Evolutionary conservation across 2,797 vertebrate genomes (phyloP).

Genomic region (Telmatherina bonti): DNA sequence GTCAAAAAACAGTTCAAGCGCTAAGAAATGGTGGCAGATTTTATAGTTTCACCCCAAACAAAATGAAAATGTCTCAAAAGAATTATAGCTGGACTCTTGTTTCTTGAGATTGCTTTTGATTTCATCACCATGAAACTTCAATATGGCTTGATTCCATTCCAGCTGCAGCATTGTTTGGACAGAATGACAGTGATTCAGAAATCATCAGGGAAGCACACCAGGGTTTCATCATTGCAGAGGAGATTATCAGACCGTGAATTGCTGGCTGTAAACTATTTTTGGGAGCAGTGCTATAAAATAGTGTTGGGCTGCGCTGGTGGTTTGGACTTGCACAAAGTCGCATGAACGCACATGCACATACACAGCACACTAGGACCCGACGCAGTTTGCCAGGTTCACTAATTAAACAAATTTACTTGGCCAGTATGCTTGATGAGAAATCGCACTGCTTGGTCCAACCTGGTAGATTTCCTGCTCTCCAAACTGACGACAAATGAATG

Average conservation of each 20-base stretch:
- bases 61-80: constrained; percentile 50
- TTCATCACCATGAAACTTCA: constrained; percentile 73
- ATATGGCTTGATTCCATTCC: constrained; percentile 61
- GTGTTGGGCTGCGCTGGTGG: constrained; percentile 57
- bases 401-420: constrained; percentile 82
- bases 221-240: constrained; percentile 70
- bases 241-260: constrained; percentile 60
- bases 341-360: constrained; percentile 30
- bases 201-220: constrained; percentile 69
- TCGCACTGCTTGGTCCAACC: constrained; percentile 65
- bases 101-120: constrained; percentile 69
- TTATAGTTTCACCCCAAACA: constrained; percentile 36
- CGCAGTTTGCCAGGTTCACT: constrained; percentile 77
- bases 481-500: constrained; percentile 32
- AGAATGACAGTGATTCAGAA: constrained; percentile 70
- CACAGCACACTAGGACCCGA: constrained; percentile 62
- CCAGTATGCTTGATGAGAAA: constrained; percentile 65
- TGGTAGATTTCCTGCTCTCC: constrained; percentile 60
- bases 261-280: constrained; percentile 68
- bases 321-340: constrained; percentile 53
- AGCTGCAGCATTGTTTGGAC: constrained; percentile 68
- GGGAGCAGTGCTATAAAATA: constrained; percentile 54
- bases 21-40: constrained; percentile 1
- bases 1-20: constrained; percentile 7
- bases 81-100: constrained; percentile 43